Evolutionary conservation across 2,888 invertebrate genomes (phyloP).

Genomic region (Neoascia interrupta): DNA sequence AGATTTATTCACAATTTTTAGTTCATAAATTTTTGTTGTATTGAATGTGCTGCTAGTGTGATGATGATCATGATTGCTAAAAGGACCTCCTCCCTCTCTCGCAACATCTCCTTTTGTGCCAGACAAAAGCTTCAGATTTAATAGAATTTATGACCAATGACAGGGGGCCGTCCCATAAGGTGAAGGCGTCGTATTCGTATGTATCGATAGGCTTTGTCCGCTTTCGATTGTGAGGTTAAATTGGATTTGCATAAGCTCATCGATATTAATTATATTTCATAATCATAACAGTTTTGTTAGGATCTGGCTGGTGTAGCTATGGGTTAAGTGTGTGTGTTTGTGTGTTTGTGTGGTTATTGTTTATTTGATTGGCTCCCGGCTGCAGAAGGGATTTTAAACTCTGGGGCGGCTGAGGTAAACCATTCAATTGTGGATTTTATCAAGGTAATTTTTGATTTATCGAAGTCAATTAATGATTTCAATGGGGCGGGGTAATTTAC

Average conservation of each 20-base stretch:
- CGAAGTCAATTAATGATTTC: conserved; percentile 61
- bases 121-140: conserved; percentile 29
- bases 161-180: conserved; percentile 18
- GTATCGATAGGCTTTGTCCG: too few species aligned
- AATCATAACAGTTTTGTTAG: conserved; percentile 67
- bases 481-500: conserved; percentile 54
- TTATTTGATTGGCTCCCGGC: conserved; percentile 21
- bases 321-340: background rate
- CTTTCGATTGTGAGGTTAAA: conserved; percentile 42
- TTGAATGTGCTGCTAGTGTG: conserved; percentile 5
- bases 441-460: conserved; percentile 67
- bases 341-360: conserved; percentile 19
- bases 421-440: conserved; percentile 63
- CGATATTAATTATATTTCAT: conserved; percentile 69
- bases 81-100: conserved; percentile 8
- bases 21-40: background rate
- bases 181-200: background rate
- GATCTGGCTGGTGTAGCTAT: conserved; percentile 50
- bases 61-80: conserved; percentile 38
- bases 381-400: background rate
- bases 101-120: background rate
- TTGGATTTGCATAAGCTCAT: conserved; percentile 69
- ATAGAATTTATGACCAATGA: conserved; percentile 58
- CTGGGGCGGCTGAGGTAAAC: background rate
- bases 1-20: conserved; percentile 58